Evolutionary conservation across 2,888 invertebrate genomes (phyloP), one percentile per base, ranked within the genome.

Genomic region (Netelia inedita): DNA sequence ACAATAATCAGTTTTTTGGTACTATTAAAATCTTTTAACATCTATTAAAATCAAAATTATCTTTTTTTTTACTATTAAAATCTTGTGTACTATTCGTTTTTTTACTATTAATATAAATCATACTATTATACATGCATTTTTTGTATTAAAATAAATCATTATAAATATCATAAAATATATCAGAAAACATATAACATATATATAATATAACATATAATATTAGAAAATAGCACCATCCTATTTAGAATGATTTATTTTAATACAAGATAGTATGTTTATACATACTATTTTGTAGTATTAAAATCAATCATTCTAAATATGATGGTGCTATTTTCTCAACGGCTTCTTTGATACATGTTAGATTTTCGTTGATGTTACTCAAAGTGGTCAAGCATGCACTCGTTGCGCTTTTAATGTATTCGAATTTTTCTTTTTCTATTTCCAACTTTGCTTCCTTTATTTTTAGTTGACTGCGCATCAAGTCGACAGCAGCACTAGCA

Each of bases 261-360:
- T n/a, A n/a, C n/a, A n/a, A n/a, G n/a, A n/a, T n/a, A n/a, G n/a
- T n/a, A n/a, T n/a, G n/a, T n/a, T n/a, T n/a, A 28, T 28, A 28
- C 28, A 28, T 28, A 28, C 28, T 28, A 1, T 53, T 53, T 10
- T 50, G 53, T 16, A 53, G 6, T 53, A 53, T 53, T 53, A 53
- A 53, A 53, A 53, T 53, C 6, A n/a, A 19, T 59, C 1, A 59
- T 59, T 59, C 23, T 59, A 59, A 5, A 59, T 59, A 23, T 59
- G 59, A 21, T 59, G 59, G 59, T 10, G 23, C 23, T 23, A 59
- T 59, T 59, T 59, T 59, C 6, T 59, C 59, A 11, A 59, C 21
- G 10, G 21, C 59, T 59, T 19, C 23, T 59, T 11, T 59, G 21
- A 23, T n/a, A n/a, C n/a, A n/a, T 59, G 23, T 59, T 3, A 59